A percentile compares a stretch with the other conserved stretches of the same genome.
Conservation (phyloP, 2,113 vertebrate species). For the Sander lucioperca region DNA sequence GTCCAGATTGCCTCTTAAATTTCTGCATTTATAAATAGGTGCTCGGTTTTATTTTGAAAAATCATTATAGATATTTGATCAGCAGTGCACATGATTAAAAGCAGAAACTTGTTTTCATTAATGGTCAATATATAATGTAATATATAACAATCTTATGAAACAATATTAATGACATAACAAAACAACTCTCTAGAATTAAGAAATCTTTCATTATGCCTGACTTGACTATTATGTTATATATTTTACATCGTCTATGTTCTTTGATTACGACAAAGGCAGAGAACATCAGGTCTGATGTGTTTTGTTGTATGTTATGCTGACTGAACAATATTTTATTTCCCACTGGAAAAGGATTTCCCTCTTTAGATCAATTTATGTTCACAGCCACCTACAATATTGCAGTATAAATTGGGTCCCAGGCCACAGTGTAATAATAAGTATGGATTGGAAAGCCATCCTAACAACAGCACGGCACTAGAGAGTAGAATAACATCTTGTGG, state of each 20-base stretch:
- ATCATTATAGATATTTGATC: slow-evolving; percentile 54
- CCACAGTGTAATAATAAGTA: slow-evolving; percentile 69
- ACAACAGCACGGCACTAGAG: slow-evolving; percentile 57
- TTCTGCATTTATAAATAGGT: slow-evolving; percentile 75
- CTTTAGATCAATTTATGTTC: slow-evolving; percentile 59
- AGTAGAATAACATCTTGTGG: slow-evolving; percentile 73
- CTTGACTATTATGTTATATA: neutral
- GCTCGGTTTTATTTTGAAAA: slow-evolving; percentile 61
- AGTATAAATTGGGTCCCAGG: slow-evolving; percentile 72
- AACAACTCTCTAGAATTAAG: neutral
- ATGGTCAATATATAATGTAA: slow-evolving; percentile 3
- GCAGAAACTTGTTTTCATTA: slow-evolving; percentile 13
- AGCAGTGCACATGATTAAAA: slow-evolving; percentile 21
- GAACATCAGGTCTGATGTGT: slow-evolving; percentile 11
- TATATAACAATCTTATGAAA: neutral
- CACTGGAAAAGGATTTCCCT: slow-evolving; percentile 51
- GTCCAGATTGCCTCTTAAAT: slow-evolving; percentile 79
- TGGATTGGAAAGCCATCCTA: slow-evolving; percentile 73
- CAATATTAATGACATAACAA: neutral
- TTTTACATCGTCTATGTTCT: slow-evolving; percentile 5
- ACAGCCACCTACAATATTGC: slow-evolving; percentile 53
- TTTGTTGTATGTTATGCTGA: slow-evolving; percentile 37
- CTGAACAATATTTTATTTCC: slow-evolving; percentile 62
- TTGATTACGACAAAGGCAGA: slow-evolving; percentile 14
- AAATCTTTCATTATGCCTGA: neutral